Evolutionary conservation across 1,140 invertebrate species (phyloP), one percentile per base, ranked within the genome.

Genomic region (Apis mellifera): DNA sequence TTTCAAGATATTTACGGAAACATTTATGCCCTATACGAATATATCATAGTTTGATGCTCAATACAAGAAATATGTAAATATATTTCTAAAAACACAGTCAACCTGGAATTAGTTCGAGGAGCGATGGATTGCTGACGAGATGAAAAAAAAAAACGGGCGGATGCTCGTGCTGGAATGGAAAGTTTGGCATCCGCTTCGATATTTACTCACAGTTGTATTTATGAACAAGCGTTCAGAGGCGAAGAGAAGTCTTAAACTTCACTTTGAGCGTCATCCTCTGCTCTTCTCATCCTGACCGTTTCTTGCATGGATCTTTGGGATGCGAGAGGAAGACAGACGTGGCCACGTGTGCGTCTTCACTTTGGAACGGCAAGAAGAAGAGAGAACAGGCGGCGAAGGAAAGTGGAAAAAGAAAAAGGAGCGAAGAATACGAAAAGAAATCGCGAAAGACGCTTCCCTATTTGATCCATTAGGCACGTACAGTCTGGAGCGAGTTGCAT

Each of bases 391-490:
- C 1, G 12, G 5, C 4, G 7, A n/a, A 57, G 9, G 26, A n/a
- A 72, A 57, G 11, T 19, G 48, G 70, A 15, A 55, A 72, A 52
- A 50, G 55, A 32, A 32, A 52, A 23, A 54, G n/a, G 19, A 8
- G 32, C 8, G 52, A 68, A 23, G 17, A 19, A 12, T 42, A 2
- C n/a, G 26, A 15, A 23, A 32, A 64, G 76, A 80, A 21, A 19
- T 74, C n/a, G 64, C 59, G 65, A 32, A 32, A 52, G 82, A 84
- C 76, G 59, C 21, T 78, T 68, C 2, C 21, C 52, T 9, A 32
- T 64, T 68, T 68, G 75, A 21, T 78, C 75, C 52, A 78, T 78
- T 78, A 78, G 75, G 64, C 75, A 78, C 64, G 64, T 78, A 78
- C 75, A 68, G 64, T n/a, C 32, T 64, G 42, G 5, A 64, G 21